phyloP scores from a whole-genome alignment of 1,140 invertebrate genomes.

The Gonioctena quinquepunctata region DNA sequence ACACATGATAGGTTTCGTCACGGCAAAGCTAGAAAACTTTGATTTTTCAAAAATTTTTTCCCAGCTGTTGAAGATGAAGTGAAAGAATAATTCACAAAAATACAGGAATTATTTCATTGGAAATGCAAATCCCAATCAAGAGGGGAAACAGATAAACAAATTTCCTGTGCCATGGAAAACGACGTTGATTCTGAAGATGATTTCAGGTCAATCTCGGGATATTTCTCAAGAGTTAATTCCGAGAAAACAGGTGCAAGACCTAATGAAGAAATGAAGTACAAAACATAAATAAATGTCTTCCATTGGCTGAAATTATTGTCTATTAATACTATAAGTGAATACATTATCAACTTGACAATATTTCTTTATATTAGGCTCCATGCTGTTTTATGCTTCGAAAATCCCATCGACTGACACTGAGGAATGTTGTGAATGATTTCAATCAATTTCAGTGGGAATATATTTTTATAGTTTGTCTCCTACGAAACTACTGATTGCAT shows the following conservation, averaged over 20 bases:
- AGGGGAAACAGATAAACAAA: no score
- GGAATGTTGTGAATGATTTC: not conserved
- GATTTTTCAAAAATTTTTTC: no score
- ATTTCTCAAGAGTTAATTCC: no score
- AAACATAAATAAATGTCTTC: not conserved
- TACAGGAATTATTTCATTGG: no score
- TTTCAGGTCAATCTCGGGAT: no score
- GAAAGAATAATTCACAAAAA: no score
- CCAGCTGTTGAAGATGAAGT: no score
- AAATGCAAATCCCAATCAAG: no score
- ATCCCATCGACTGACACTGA: not conserved
- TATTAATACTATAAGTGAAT: not conserved
- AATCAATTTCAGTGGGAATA: not conserved
- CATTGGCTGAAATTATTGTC: not conserved
- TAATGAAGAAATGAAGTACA: not conserved
- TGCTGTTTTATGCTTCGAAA: not conserved
- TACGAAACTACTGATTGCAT: not conserved
- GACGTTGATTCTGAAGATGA: no score
- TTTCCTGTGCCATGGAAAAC: no score
- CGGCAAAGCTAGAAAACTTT: no score
- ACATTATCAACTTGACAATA: not conserved
- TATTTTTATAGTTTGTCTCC: not conserved
- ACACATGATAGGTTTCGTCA: no score
- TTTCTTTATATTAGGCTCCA: not conserved
- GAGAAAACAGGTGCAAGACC: not conserved